phyloP scores from a whole-genome alignment of 2,113 vertebrate genomes.

The Crotalus tigris region DNA sequence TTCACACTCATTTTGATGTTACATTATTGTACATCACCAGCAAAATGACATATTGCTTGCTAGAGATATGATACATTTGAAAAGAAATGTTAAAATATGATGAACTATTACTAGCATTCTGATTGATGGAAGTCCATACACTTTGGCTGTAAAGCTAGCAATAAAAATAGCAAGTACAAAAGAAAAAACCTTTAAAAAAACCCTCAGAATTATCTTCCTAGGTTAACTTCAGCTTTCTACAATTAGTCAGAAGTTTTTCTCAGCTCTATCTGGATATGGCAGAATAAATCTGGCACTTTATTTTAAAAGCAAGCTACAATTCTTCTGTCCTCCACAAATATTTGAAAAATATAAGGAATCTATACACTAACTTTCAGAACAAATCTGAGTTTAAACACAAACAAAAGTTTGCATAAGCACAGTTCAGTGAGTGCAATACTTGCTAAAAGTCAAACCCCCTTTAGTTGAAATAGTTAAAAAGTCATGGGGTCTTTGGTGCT shows the following conservation, averaged over 20 bases:
- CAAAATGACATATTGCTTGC: slow-evolving; percentile 69
- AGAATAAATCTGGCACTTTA: neutral
- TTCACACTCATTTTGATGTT: slow-evolving; percentile 68
- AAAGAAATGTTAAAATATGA: slow-evolving; percentile 74
- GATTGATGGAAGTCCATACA: slow-evolving; percentile 54
- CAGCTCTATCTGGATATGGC: neutral
- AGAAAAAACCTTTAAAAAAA: no score
- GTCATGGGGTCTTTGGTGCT: neutral
- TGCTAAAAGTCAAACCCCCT: neutral
- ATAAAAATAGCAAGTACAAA: neutral
- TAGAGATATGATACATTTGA: slow-evolving; percentile 73
- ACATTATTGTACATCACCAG: slow-evolving; percentile 48
- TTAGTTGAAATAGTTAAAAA: neutral
- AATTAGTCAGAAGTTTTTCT: neutral
- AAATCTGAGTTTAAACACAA: neutral
- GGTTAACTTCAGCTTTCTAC: no score
- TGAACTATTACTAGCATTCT: slow-evolving; percentile 75
- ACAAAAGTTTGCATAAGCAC: neutral
- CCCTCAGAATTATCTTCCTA: no score
- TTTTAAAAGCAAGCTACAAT: neutral
- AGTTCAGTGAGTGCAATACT: neutral
- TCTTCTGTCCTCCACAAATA: neutral
- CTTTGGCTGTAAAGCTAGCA: neutral
- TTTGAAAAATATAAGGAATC: neutral
- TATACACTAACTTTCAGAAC: neutral